Percentiles rank a stretch among this genome's conserved stretches.
Conservation (phyloP, 2,888 invertebrate species). For the Scaptodrosophila latifasciaeformis region DNA sequence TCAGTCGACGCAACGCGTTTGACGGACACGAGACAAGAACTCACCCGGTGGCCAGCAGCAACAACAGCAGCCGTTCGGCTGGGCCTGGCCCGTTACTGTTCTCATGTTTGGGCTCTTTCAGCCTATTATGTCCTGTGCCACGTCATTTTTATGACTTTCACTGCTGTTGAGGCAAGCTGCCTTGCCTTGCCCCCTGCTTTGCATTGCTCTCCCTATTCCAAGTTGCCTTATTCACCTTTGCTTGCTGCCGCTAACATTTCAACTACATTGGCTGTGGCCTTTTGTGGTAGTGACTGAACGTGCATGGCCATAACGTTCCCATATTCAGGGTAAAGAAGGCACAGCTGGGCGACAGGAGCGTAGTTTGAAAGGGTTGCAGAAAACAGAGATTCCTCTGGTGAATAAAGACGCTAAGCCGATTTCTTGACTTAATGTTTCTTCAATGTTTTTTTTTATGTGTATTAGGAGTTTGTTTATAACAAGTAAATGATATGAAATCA, state of each 20-base stretch:
- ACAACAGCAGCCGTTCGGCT: too few relatives aligned
- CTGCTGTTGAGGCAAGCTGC: slow-evolving; percentile 21
- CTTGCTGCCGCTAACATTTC: slow-evolving; percentile 28
- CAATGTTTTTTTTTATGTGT: too few relatives aligned
- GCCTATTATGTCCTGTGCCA: slow-evolving; percentile 30
- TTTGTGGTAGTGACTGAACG: slow-evolving; percentile 52
- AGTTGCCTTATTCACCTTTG: slow-evolving; percentile 44
- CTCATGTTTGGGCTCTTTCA: neutral
- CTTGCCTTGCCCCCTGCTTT: slow-evolving; percentile 16
- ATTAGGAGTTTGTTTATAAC: too few relatives aligned
- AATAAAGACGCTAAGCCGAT: too few relatives aligned
- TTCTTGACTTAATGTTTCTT: too few relatives aligned
- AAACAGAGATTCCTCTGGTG: neutral
- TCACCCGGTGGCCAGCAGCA: neutral
- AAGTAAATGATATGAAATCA: too few relatives aligned
- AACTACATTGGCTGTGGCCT: slow-evolving; percentile 50
- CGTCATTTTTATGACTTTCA: slow-evolving; percentile 56
- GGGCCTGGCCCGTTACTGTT: neutral
- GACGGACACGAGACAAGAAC: neutral
- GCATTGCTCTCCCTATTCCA: too few relatives aligned
- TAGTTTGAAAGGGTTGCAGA: slow-evolving; percentile 3
- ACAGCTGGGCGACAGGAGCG: slow-evolving; percentile 50
- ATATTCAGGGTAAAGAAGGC: slow-evolving; percentile 52
- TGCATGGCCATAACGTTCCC: slow-evolving; percentile 60
- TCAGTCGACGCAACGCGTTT: neutral